Evolutionary conservation across 53 echinoderm and acorn worm species (phyloP).

Genomic region (Echinometra lucunter): DNA sequence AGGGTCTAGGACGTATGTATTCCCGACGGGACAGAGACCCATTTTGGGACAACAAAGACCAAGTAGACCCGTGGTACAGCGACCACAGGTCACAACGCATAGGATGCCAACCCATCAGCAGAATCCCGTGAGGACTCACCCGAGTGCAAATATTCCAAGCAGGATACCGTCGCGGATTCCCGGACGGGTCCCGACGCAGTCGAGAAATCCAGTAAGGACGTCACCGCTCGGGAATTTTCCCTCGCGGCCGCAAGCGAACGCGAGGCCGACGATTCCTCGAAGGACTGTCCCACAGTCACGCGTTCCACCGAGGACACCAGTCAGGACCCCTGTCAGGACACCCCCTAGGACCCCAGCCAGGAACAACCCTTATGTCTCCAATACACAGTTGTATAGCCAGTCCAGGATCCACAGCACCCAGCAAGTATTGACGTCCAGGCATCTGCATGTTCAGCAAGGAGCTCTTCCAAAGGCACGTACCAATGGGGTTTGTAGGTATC

Average conservation of each 20-base stretch:
- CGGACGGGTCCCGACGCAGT: background rate
- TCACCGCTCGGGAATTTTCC: slow-evolving; percentile 14
- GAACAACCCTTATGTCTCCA: background rate
- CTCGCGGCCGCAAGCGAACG: slow-evolving; percentile 19
- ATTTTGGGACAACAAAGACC: slow-evolving; percentile 31
- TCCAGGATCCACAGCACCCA: slow-evolving; percentile 35
- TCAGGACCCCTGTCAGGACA: background rate
- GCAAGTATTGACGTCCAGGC: slow-evolving; percentile 13
- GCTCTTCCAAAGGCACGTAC: slow-evolving; percentile 34
- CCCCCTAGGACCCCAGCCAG: background rate
- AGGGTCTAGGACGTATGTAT: background rate
- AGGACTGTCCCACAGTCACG: slow-evolving; percentile 8
- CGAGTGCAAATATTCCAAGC: slow-evolving; percentile 18
- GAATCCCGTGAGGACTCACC: background rate
- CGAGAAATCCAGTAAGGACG: slow-evolving; percentile 3
- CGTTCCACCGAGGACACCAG: background rate
- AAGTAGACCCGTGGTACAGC: background rate
- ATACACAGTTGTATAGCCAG: slow-evolving; percentile 24
- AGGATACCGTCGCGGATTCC: slow-evolving; percentile 5
- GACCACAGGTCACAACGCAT: slow-evolving; percentile 45
- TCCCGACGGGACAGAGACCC: slow-evolving; percentile 27
- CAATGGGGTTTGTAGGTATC: slow-evolving; percentile 55
- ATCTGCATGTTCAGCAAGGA: background rate
- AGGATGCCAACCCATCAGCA: background rate
- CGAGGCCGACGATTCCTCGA: slow-evolving; percentile 22